phyloP scores from a whole-genome alignment of 2,797 vertebrate genomes.

The Xenops minutus region DNA sequence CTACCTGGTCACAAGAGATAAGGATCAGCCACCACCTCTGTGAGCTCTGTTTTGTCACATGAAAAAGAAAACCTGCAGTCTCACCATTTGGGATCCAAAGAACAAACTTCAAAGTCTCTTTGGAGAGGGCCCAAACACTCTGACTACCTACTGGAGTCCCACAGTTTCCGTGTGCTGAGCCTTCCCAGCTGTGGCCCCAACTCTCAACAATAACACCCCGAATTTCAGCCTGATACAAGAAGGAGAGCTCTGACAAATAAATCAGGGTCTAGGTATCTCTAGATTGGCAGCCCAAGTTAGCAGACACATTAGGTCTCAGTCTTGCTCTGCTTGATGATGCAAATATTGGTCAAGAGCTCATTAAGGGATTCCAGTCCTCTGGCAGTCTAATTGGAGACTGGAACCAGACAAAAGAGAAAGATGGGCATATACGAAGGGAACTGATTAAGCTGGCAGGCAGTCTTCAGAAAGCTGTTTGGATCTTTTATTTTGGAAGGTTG shows the following conservation, averaged over 20 bases:
- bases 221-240: background rate
- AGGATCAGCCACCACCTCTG: background rate
- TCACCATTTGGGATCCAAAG: background rate
- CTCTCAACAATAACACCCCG: accelerated
- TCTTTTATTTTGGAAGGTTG: background rate
- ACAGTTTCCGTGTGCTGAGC: background rate
- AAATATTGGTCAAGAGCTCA: background rate
- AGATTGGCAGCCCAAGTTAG: background rate
- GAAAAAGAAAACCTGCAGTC: background rate
- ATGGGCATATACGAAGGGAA: background rate
- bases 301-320: background rate
- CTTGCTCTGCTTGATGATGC: background rate
- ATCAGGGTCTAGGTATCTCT: background rate
- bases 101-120: background rate
- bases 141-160: background rate
- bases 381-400: background rate
- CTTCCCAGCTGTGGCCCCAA: background rate
- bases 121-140: background rate
- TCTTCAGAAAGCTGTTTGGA: background rate
- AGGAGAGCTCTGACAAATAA: background rate
- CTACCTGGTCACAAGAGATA: background rate
- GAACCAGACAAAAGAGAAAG: background rate
- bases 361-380: background rate
- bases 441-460: background rate
- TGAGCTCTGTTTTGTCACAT: background rate